Base-by-base conservation (phyloP, 2,113 vertebrate species). In the Dasyurus viverrinus region DNA sequence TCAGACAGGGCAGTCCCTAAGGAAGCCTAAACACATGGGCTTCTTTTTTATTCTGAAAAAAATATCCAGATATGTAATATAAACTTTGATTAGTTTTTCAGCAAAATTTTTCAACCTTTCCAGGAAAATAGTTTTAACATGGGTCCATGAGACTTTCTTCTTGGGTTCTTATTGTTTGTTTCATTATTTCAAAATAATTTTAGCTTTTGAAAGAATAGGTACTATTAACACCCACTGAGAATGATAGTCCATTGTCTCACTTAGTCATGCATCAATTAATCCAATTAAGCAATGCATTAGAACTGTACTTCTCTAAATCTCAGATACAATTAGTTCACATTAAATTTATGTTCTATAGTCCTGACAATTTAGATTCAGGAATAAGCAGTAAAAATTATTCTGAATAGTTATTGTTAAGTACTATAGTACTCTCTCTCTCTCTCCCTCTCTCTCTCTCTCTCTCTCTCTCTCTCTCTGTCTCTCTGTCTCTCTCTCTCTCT, bases 301-400 rank as follows among this genome's bases (percentile, higher is more conserved):
- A 94, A 96, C 11, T 92, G 0, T 90, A 52, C 12, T 91, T 94
- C 55, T 93, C 52, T 94, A 48, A 42, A 91, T 96, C 93, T 89
- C 30, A 89, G 3, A 47, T 50, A 55, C 22, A 93, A 60, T 89
- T 95, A 57, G 14, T 52, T 92, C 1, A 89, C 25, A n/a, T 84
- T 95, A 92, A 57, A 92, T 93, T 92, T 96, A 57, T 91, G 26
- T 93, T 95, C 14, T 91, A 23, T 93, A 52, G 48, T 89, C 94
- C 26, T 55, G 26, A 23, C 12, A 91, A 68, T 60, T 53, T 57
- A n/a, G 19, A 55, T 12, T 76, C 5, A 90, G 8, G 46, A 94
- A 93, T 36, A 54, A 48, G 24, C 4, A 57, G n/a, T 54, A 94
- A 92, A 10, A 9, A 54, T 84, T 2, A 30, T 52, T 90, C 25